phyloP scores from a whole-genome alignment of 2,113 vertebrate genomes.

The Ptyas mucosa region DNA sequence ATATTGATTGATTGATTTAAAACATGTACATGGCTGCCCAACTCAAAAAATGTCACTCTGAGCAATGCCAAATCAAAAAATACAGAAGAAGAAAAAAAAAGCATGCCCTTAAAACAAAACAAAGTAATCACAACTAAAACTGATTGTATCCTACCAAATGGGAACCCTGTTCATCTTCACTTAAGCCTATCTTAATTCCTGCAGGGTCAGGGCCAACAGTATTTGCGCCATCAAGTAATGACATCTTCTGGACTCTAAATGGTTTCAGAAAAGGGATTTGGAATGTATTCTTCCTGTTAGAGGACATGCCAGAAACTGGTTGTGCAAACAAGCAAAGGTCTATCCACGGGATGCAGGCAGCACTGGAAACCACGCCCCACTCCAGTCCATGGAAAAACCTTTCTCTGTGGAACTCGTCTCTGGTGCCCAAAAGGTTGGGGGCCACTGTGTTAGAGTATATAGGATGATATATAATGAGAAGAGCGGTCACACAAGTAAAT shows the following conservation, averaged over 20 bases:
- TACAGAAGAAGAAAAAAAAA: background rate
- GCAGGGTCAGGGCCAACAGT: background rate
- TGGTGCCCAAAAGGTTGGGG: too few relatives aligned
- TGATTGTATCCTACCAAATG: background rate
- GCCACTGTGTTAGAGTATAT: background rate
- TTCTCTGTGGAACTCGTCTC: too few relatives aligned
- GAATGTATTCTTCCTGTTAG: background rate
- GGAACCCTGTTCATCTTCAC: background rate
- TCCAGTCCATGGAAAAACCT: too few relatives aligned
- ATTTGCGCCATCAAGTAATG: background rate
- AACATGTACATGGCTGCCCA: background rate
- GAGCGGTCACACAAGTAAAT: background rate
- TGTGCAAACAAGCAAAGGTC: too few relatives aligned
- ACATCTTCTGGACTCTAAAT: background rate
- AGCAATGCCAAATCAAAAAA: background rate
- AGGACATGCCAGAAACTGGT: too few relatives aligned
- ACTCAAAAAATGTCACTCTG: background rate
- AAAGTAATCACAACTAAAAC: background rate
- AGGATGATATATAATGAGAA: background rate
- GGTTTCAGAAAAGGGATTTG: background rate
- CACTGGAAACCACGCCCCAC: too few relatives aligned
- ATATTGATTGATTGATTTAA: background rate
- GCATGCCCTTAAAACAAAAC: background rate
- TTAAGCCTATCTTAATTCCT: background rate
- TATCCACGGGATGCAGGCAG: too few relatives aligned